A percentile compares a stretch with the other conserved stretches of the same genome.
These are phyloP conservation scores for Diplodus puntazzo DNA, from an alignment of 2,797 vertebrate genomes.

Conservation along the genomic window DNA sequence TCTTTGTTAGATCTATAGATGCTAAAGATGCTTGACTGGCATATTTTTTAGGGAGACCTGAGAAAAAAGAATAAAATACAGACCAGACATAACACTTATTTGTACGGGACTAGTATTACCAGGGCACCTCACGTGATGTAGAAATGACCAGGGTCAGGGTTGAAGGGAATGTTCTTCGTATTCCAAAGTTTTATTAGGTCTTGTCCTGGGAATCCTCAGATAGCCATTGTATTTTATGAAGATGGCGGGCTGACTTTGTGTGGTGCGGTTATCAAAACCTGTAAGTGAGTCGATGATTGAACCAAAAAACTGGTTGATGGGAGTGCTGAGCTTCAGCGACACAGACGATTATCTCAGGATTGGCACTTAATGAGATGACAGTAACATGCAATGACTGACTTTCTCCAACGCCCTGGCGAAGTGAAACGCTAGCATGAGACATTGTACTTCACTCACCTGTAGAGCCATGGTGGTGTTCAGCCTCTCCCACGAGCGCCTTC, in stretches of 20 bases:
- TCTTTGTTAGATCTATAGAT: neutral
- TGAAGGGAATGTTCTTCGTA: too few species aligned
- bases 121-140: too few species aligned
- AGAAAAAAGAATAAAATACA: neutral
- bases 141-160: too few species aligned
- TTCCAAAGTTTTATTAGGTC: neutral
- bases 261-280: neutral
- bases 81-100: too few species aligned
- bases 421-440: neutral
- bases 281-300: neutral
- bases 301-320: neutral
- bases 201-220: neutral
- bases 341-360: neutral
- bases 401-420: neutral
- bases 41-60: too few species aligned
- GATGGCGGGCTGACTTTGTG: neutral
- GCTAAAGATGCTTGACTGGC: too few species aligned
- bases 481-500: slow-evolving; percentile 89
- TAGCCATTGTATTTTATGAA: neutral
- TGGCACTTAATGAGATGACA: neutral
- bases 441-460: slow-evolving; percentile 87
- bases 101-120: too few species aligned
- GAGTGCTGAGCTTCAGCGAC: neutral
- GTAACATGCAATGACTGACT: neutral
- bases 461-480: slow-evolving; percentile 93